These are phyloP conservation scores for Bostrychus sinensis DNA, from an alignment of 2,113 vertebrate species.

Conservation along the genomic window DNA sequence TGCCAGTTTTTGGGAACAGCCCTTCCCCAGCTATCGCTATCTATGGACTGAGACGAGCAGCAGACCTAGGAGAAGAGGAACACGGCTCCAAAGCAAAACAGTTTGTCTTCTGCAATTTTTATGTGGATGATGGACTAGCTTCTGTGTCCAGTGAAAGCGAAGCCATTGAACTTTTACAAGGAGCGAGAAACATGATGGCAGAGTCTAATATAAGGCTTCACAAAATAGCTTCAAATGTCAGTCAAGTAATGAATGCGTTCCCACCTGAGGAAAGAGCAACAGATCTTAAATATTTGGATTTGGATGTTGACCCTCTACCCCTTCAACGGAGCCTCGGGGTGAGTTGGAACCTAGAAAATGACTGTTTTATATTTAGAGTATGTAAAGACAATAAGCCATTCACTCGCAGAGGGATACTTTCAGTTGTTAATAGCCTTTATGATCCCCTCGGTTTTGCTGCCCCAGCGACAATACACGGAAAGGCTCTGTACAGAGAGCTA, in stretches of 20 bases:
- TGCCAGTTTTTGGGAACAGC: no score
- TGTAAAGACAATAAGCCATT: neutral
- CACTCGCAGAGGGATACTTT: slow-evolving; percentile 2
- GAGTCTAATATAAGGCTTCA: neutral
- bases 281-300: no score
- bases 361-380: neutral
- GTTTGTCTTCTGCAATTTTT: neutral
- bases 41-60: neutral
- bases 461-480: neutral
- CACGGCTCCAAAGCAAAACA: neutral
- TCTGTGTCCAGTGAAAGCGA: neutral
- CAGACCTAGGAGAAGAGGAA: neutral
- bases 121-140: neutral
- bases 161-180: neutral
- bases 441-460: neutral
- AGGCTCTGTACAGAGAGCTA: neutral
- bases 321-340: neutral
- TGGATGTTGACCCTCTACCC: no score
- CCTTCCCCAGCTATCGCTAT: neutral
- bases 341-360: neutral
- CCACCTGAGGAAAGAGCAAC: no score
- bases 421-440: slow-evolving; percentile 1
- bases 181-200: neutral
- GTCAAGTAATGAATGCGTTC: no score
- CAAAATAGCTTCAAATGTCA: neutral